Evolutionary conservation across 2,797 vertebrate species (phyloP), one percentile per base, ranked within the genome.

Genomic region (Mus minutoides): DNA sequence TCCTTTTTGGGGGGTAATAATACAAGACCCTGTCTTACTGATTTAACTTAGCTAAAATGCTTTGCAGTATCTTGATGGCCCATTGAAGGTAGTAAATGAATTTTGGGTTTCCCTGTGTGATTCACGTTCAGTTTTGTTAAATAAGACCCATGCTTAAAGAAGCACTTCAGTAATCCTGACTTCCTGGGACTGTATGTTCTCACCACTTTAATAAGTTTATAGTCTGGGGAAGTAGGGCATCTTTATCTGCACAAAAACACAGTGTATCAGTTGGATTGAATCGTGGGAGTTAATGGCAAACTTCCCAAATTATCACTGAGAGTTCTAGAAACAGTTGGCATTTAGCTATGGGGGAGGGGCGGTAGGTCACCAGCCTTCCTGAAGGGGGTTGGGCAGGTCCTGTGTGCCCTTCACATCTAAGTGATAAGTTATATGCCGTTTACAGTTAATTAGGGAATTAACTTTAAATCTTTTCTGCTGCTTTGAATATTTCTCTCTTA

Each of bases 261-360:
- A 69, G 85, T 96, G 62, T 92, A 14, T 93, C 77, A 24, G 58
- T 94, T 90, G 86, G 88, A 9, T 79, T 46, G 67, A 92, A 60
- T 95, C 90, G 78, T 95, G 97, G 96, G 97, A 98, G 43, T 13
- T 3, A 54, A 92, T 97, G 97, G 97, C 94, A 46, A 26, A 92
- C 89, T 89, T 98, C 89, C 89, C 94, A 97, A 96, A 95, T 91
- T 91, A 90, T 97, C 97, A 67, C 12, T 97, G 91, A 92, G 97
- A 97, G 94, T 97, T 97, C 96, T 98, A 96, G 98, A 97, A 96
- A 97, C 77, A 85, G 92, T 98, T 95, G 37, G 31, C 69, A 37
- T 94, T 96, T 91, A 62, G 88, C 92, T 90, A 17, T 86, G 2
- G 96, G 92, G 96, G 97, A 97, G 82, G 95, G 94, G 80, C 10